Evolutionary conservation across 2,888 invertebrate genomes (phyloP).

Genomic region (Noctuana brunneofusca): DNA sequence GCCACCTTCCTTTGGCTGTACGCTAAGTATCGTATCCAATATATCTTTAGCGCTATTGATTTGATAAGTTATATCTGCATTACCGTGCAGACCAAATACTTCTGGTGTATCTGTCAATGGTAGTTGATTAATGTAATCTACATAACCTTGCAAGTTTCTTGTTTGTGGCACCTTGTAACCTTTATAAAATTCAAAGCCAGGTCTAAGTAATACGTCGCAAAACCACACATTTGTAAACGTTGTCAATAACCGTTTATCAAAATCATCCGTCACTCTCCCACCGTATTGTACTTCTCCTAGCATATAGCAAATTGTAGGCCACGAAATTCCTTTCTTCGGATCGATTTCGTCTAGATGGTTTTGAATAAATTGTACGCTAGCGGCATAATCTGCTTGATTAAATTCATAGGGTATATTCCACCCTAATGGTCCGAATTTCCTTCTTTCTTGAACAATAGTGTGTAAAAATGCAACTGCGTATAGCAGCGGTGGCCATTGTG

Average conservation of each 20-base stretch:
- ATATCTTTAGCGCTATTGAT: constrained; percentile 97
- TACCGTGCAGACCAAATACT: constrained; percentile 97
- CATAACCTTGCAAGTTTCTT: constrained; percentile 88
- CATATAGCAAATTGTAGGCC: constrained; percentile 99
- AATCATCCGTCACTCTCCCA: constrained; percentile 97
- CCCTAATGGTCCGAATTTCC: constrained; percentile 97
- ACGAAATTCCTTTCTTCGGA: constrained; percentile 97
- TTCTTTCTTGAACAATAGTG: constrained; percentile 96
- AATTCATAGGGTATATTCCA: constrained; percentile 99
- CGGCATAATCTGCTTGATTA: constrained; percentile 97
- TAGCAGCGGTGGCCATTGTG: constrained; percentile 96
- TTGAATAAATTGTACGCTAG: constrained; percentile 97
- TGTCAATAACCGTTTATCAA: constrained; percentile 95
- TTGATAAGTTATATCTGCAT: constrained; percentile 98
- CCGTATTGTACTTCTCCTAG: constrained; percentile 95
- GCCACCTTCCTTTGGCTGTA: constrained; percentile 98
- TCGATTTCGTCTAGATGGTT: constrained; percentile 98
- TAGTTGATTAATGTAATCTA: constrained; percentile 93
- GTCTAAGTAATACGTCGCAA: constrained; percentile 92
- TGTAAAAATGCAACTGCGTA: constrained; percentile 98
- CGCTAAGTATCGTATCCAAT: constrained; percentile 95
- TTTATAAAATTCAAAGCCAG: constrained; percentile 96
- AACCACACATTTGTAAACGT: constrained; percentile 98
- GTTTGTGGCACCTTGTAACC: constrained; percentile 96
- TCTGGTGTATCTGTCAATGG: constrained; percentile 95